Percentiles rank a stretch among this genome's conserved stretches.
phyloP scores from a whole-genome alignment of 2,888 invertebrate genomes.

The Calameuta pallipes region DNA sequence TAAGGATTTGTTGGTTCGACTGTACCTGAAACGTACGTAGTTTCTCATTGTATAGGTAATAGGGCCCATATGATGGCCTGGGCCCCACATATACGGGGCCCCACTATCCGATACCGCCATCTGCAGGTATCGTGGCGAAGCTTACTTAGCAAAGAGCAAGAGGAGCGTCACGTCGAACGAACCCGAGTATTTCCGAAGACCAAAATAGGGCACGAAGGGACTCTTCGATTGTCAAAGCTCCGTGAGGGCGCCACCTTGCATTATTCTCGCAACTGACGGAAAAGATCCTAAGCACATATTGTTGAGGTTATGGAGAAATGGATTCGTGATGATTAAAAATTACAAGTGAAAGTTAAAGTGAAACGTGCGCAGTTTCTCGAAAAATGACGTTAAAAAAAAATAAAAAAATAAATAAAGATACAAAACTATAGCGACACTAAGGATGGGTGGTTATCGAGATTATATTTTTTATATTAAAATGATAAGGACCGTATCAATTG shows the following conservation, averaged over 20 bases:
- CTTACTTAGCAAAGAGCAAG: neutral
- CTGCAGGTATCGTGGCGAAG: neutral
- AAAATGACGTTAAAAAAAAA: too few species aligned
- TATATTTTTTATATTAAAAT: too few species aligned
- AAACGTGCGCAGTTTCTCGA: too few species aligned
- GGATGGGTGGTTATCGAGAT: too few species aligned
- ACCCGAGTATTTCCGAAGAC: neutral
- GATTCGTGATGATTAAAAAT: neutral
- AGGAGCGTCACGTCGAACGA: neutral
- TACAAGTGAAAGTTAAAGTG: neutral
- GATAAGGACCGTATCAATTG: too few species aligned
- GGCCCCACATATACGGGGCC: too few species aligned
- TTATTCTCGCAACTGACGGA: neutral
- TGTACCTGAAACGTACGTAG: constrained; percentile 42
- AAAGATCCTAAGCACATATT: neutral
- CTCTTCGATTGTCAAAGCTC: neutral
- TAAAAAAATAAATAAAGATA: too few species aligned
- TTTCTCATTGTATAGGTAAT: constrained; percentile 47
- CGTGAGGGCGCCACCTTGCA: neutral
- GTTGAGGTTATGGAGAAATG: neutral
- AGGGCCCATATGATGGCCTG: constrained; percentile 21
- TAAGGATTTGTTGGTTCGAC: constrained; percentile 41
- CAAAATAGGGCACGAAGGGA: neutral
- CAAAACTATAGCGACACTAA: too few species aligned
- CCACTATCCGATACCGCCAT: neutral